Conservation (phyloP, 1,140 invertebrate genomes). For the Forficula auricularia region DNA sequence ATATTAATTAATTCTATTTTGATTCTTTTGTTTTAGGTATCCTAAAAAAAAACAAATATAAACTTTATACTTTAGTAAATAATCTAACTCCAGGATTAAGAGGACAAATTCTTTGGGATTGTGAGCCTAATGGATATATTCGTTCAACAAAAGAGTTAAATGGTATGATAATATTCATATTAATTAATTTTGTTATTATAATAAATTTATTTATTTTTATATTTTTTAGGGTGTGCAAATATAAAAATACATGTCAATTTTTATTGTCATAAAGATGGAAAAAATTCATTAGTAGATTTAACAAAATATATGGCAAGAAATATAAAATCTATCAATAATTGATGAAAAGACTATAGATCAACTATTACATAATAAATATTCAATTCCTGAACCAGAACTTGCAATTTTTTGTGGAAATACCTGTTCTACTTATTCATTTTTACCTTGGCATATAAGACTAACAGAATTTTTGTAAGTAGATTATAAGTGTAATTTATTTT, state of each 20-base stretch:
- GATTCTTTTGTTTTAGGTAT: no score
- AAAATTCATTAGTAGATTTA: conserved; percentile 28
- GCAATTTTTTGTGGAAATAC: conserved; percentile 38
- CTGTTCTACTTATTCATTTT: conserved; percentile 38
- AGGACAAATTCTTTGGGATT: conserved; percentile 11
- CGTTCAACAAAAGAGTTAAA: no score
- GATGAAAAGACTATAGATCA: conserved; percentile 29
- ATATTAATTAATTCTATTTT: no score
- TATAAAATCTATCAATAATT: conserved; percentile 25
- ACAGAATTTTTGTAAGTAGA: conserved; percentile 43
- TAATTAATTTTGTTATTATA: no score
- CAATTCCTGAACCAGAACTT: conserved; percentile 45
- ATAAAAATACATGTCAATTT: conserved; percentile 29
- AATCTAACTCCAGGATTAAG: conserved; percentile 14
- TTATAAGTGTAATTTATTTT: no score
- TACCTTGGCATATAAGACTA: conserved; percentile 51
- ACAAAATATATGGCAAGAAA: conserved; percentile 24
- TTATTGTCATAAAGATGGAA: conserved; percentile 32
- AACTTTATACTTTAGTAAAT: conserved; percentile 2
- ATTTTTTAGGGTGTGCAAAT: no score
- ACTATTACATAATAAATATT: conserved; percentile 26
- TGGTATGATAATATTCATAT: no score
- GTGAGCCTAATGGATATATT: no score
- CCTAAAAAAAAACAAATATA: not conserved
- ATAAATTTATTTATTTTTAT: no score